phyloP scores from a whole-genome alignment of 1,140 invertebrate genomes.

The Colletes gigas region DNA sequence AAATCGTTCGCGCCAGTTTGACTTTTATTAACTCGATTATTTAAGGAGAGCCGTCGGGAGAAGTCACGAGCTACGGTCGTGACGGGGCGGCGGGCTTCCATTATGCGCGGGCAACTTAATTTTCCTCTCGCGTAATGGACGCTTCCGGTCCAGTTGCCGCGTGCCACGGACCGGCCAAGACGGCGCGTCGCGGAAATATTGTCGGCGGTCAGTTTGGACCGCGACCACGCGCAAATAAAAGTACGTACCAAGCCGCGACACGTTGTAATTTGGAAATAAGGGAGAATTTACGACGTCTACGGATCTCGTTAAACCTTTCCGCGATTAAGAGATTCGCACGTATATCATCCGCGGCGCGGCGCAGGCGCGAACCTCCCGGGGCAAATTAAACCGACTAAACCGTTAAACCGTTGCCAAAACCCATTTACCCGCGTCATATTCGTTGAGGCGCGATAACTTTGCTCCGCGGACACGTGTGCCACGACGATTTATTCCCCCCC shows the following conservation, averaged over 20 bases:
- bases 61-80: too few relatives aligned
- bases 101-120: conserved; percentile 18
- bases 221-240: conserved; percentile 4
- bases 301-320: conserved; percentile 46
- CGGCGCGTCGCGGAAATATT: conserved; percentile 30
- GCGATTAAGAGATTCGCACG: conserved; percentile 47
- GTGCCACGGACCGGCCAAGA: conserved; percentile 43
- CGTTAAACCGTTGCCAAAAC: not conserved
- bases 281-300: conserved; percentile 46
- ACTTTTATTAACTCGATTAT: too few relatives aligned
- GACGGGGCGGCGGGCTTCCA: not conserved
- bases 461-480: too few relatives aligned
- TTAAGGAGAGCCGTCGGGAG: too few relatives aligned
- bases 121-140: conserved; percentile 54
- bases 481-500: too few relatives aligned
- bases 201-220: conserved; percentile 41
- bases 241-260: not conserved
- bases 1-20: too few relatives aligned
- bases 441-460: too few relatives aligned
- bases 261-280: conserved; percentile 33
- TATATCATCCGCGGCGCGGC: conserved; percentile 9
- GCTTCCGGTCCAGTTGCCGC: conserved; percentile 52
- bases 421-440: conserved; percentile 9
- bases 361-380: too few relatives aligned
- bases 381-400: conserved; percentile 3